phyloP scores from a whole-genome alignment of 2,113 vertebrate genomes.

The Pyxicephalus adspersus region DNA sequence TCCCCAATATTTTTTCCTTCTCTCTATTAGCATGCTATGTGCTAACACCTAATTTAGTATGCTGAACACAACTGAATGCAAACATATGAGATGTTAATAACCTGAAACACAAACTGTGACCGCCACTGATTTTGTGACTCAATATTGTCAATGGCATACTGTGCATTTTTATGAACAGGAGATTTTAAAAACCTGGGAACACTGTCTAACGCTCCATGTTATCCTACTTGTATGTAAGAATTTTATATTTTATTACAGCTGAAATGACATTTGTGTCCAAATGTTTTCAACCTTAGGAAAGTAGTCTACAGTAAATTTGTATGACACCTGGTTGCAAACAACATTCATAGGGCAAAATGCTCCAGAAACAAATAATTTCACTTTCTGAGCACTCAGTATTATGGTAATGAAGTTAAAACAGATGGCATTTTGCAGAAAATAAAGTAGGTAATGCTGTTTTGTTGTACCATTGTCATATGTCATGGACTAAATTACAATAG shows the following conservation, averaged over 20 bases:
- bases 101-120: neutral
- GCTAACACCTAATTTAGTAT: too few relatives aligned
- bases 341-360: neutral
- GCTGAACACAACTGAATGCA: too few relatives aligned
- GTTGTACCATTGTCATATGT: slow-evolving; percentile 13
- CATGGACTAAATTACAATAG: slow-evolving; percentile 18
- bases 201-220: neutral
- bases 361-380: slow-evolving; percentile 7
- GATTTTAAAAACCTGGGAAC: neutral
- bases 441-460: slow-evolving; percentile 15
- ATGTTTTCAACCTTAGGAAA: neutral
- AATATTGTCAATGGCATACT: neutral
- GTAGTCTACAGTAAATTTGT: neutral
- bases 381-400: neutral
- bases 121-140: neutral
- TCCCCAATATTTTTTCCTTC: too few relatives aligned
- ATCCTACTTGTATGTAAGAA: neutral
- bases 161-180: neutral
- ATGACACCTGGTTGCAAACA: neutral
- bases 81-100: too few relatives aligned
- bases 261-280: neutral
- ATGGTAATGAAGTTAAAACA: slow-evolving; percentile 28
- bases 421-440: slow-evolving; percentile 25
- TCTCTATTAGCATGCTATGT: too few relatives aligned
- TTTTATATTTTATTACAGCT: neutral